A percentile compares a stretch with the other conserved stretches of the same genome.
phyloP scores from a whole-genome alignment of 2,797 vertebrate genomes.

The Micrastur ruficollis region DNA sequence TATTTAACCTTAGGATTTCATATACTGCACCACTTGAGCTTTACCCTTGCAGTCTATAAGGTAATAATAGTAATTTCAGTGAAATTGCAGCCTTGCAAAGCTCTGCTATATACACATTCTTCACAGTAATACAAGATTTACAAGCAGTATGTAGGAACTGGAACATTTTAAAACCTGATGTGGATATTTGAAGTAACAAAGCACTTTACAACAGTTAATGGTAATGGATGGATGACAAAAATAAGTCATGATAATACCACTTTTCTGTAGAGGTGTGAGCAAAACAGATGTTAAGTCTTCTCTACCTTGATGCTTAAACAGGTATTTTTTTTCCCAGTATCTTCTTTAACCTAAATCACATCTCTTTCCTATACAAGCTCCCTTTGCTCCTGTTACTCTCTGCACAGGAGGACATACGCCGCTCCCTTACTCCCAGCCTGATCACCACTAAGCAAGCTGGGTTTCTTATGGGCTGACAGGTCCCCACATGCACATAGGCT shows the following conservation, averaged over 20 bases:
- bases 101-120: neutral
- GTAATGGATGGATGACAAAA: neutral
- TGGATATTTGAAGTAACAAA: neutral
- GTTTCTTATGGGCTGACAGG: neutral
- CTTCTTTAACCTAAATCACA: neutral
- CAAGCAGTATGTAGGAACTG: slow-evolving; percentile 24
- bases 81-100: slow-evolving; percentile 51
- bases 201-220: neutral
- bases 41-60: slow-evolving; percentile 21
- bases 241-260: neutral
- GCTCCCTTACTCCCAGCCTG: neutral
- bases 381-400: neutral
- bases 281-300: neutral
- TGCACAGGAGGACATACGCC: neutral
- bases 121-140: slow-evolving; percentile 15
- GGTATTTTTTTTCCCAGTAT: neutral
- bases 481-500: neutral
- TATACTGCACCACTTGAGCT: slow-evolving; percentile 1
- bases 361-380: neutral
- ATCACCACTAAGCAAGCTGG: neutral
- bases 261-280: neutral
- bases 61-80: slow-evolving; percentile 39
- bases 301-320: neutral
- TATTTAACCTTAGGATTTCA: slow-evolving; percentile 41
- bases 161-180: slow-evolving; percentile 7